These are phyloP conservation scores for Saguinus imperator DNA, from an alignment of 2,113 vertebrate genomes.

Conservation along the genomic window DNA sequence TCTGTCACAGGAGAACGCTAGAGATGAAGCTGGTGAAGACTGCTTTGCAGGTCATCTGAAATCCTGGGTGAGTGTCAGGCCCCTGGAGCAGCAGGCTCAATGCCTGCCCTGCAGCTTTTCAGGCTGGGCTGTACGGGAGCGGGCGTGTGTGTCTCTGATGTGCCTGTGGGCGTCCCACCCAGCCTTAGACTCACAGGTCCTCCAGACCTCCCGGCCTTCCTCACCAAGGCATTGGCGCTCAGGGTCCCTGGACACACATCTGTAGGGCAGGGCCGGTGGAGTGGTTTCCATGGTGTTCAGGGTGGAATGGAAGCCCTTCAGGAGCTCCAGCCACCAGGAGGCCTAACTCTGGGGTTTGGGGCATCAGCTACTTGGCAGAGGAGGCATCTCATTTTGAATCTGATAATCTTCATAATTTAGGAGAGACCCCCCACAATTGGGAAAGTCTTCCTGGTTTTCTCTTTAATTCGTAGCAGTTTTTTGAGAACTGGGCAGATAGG, in stretches of 20 bases:
- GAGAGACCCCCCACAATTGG: accelerated
- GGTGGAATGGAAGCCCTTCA: accelerated
- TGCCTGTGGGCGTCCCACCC: accelerated
- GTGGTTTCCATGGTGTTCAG: neutral
- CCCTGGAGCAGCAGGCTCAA: neutral
- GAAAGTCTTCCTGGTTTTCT: neutral
- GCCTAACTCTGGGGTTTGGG: neutral
- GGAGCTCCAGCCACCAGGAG: neutral
- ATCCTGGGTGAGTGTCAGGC: accelerated
- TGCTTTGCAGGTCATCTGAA: accelerated
- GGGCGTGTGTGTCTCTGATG: neutral
- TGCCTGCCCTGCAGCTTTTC: neutral
- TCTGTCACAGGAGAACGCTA: accelerated
- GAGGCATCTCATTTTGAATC: too few species aligned
- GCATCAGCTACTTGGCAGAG: neutral
- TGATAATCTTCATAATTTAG: neutral
- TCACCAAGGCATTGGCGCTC: accelerated
- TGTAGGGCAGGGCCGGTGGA: neutral
- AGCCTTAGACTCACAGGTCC: neutral
- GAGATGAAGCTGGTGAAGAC: accelerated
- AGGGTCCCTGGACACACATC: neutral
- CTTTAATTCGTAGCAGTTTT: neutral
- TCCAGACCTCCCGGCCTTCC: accelerated
- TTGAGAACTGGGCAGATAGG: accelerated
- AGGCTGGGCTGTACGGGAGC: accelerated